phyloP scores from a whole-genome alignment of 2,113 vertebrate genomes.

The Lagopus muta region DNA sequence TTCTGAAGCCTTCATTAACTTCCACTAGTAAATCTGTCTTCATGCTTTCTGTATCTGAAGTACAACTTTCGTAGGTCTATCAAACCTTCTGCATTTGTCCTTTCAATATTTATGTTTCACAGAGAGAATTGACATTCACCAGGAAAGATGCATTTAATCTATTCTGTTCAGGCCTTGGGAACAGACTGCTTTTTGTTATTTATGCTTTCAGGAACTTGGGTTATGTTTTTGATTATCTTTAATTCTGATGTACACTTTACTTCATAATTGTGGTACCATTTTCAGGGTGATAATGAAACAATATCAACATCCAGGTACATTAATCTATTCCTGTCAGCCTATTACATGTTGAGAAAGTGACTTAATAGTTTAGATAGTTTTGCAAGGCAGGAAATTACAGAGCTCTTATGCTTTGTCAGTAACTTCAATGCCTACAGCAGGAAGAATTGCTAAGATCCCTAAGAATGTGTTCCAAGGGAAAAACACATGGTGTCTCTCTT shows the following conservation, averaged over 20 bases:
- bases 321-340: neutral
- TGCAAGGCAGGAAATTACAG: constrained; percentile 7
- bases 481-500: neutral
- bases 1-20: neutral
- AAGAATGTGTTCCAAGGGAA: neutral
- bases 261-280: neutral
- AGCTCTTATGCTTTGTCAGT: neutral
- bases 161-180: neutral
- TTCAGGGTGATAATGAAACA: neutral
- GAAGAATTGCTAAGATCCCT: neutral
- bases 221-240: neutral
- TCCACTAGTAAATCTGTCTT: neutral
- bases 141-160: neutral
- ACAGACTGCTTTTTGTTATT: neutral
- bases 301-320: neutral
- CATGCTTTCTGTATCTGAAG: neutral
- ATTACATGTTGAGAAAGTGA: neutral
- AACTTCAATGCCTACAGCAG: neutral
- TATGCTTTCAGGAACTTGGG: neutral
- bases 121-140: neutral
- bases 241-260: neutral
- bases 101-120: neutral
- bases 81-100: neutral
- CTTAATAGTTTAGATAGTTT: neutral
- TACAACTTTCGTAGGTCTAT: neutral